phyloP scores from a whole-genome alignment of 2,888 invertebrate species.

The Matsumyia berberina region DNA sequence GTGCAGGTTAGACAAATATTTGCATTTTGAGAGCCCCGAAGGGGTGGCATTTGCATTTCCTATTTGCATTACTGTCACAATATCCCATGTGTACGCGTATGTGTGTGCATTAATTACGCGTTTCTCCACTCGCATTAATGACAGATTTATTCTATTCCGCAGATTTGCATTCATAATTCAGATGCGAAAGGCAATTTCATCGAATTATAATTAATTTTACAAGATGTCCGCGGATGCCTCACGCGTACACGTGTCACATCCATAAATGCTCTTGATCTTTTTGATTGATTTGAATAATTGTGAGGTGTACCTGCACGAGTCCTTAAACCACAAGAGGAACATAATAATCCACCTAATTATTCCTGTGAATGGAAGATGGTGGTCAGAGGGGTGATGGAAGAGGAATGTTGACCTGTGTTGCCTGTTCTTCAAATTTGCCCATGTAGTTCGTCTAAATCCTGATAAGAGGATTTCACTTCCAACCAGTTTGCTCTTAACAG shows the following conservation, averaged over 20 bases:
- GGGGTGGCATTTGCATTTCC: conserved; percentile 61
- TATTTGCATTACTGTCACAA: conserved; percentile 64
- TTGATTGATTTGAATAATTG: conserved; percentile 7
- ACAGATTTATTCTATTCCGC: conserved; percentile 33
- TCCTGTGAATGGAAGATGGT: too few species aligned
- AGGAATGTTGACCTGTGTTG: too few species aligned
- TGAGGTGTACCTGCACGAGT: neutral
- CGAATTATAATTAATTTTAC: conserved; percentile 26
- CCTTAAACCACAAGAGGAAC: neutral
- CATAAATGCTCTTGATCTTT: neutral
- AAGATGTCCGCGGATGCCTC: conserved; percentile 12
- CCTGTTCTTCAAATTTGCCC: too few species aligned
- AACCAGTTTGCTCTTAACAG: too few species aligned
- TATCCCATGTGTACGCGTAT: conserved; percentile 18
- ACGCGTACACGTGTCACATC: neutral
- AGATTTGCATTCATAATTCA: conserved; percentile 53
- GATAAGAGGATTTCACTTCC: too few species aligned
- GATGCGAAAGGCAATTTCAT: conserved; percentile 17
- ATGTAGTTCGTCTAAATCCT: too few species aligned
- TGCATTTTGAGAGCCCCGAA: neutral
- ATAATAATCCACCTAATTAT: too few species aligned
- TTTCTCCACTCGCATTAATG: conserved; percentile 52
- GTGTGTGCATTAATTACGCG: conserved; percentile 50
- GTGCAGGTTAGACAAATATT: conserved; percentile 16
- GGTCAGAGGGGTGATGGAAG: too few species aligned